A percentile compares a stretch with the other conserved stretches of the same genome.
These are phyloP conservation scores for Drosophila mauritiana DNA, from an alignment of 1,140 invertebrate genomes.

Conservation along the genomic window DNA sequence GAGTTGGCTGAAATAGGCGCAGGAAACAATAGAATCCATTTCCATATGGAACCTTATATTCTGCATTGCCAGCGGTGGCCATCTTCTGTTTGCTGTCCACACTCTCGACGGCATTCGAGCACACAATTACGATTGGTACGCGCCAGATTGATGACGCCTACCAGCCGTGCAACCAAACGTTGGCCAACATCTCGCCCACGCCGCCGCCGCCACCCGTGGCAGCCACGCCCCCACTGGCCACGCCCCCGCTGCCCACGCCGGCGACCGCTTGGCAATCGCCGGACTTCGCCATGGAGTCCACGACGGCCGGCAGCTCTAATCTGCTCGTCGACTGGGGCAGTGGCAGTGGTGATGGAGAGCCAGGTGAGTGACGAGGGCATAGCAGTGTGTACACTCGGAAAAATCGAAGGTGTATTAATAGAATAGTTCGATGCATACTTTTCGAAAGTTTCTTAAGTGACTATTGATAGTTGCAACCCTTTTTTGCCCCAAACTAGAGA, in stretches of 20 bases:
- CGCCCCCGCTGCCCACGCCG: conserved; percentile 36
- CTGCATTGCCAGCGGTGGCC: conserved; percentile 84
- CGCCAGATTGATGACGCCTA: conserved; percentile 76
- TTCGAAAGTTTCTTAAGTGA: too few relatives aligned
- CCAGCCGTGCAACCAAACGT: conserved; percentile 74
- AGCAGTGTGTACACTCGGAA: neutral
- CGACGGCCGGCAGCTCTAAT: conserved; percentile 19
- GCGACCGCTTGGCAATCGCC: conserved; percentile 30
- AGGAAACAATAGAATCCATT: too few relatives aligned
- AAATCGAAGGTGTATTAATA: too few relatives aligned
- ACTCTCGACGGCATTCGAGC: conserved; percentile 89
- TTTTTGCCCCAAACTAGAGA: conserved; percentile 21
- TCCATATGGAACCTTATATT: neutral
- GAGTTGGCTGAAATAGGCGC: conserved; percentile 27
- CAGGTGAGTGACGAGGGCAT: conserved; percentile 43
- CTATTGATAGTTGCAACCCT: neutral
- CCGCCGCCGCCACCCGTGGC: conserved; percentile 24
- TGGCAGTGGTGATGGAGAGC: conserved; percentile 55
- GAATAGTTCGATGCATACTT: too few relatives aligned
- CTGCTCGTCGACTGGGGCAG: conserved; percentile 47
- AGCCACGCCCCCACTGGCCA: conserved; percentile 10
- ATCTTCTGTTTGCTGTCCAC: conserved; percentile 88
- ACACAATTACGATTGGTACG: conserved; percentile 74
- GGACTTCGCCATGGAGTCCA: conserved; percentile 2
- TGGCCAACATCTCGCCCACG: conserved; percentile 67